A percentile compares a stretch with the other conserved stretches of the same genome.
Evolutionary conservation across 2,888 invertebrate genomes (phyloP).

Genomic region (Rhamnusium bicolor): DNA sequence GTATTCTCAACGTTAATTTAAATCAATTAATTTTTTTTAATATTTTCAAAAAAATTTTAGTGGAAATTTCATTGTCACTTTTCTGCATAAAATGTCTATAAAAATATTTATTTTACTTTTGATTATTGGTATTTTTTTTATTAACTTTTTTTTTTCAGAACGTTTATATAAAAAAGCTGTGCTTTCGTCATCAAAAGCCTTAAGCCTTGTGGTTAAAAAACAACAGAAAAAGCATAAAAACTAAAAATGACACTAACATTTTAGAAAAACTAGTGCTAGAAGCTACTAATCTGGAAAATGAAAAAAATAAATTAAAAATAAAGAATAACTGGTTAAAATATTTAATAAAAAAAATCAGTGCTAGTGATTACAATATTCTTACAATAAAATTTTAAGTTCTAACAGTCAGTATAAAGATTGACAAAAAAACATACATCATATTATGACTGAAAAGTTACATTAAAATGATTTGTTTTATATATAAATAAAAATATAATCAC

Average conservation of each 20-base stretch:
- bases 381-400: slow-evolving; percentile 36
- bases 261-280: slow-evolving; percentile 22
- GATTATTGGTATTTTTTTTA: slow-evolving; percentile 21
- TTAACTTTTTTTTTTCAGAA: slow-evolving; percentile 5
- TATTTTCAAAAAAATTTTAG: not conserved
- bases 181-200: slow-evolving; percentile 19
- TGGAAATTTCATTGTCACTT: not conserved
- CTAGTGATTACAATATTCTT: slow-evolving; percentile 40
- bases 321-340: slow-evolving; percentile 30
- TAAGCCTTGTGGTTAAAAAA: slow-evolving; percentile 32
- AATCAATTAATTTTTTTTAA: not conserved
- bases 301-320: slow-evolving; percentile 45
- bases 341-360: slow-evolving; percentile 46
- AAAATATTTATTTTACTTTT: slow-evolving; percentile 24
- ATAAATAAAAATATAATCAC: slow-evolving; percentile 39
- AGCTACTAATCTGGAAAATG: slow-evolving; percentile 33
- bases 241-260: not conserved
- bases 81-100: too few species aligned
- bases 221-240: not conserved
- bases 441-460: slow-evolving; percentile 38
- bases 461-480: slow-evolving; percentile 17
- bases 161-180: not conserved
- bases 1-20: not conserved
- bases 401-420: slow-evolving; percentile 29
- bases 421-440: slow-evolving; percentile 26